These are phyloP conservation scores for Paralichthys olivaceus DNA, from an alignment of 2,113 vertebrate species.

Conservation along the genomic window DNA sequence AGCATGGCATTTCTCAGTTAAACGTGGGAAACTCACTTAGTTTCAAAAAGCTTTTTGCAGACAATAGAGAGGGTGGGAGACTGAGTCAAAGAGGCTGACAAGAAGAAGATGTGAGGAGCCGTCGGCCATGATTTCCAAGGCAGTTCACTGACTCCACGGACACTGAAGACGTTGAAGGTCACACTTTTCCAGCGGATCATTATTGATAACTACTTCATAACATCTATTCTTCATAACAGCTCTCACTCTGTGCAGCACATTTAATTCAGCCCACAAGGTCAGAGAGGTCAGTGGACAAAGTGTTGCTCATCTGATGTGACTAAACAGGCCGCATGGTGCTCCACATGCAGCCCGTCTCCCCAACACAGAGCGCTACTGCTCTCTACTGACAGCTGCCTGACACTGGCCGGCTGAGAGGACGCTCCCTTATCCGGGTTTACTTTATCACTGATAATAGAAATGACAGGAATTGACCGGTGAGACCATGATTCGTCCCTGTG, in stretches of 20 bases:
- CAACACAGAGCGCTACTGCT: constrained; percentile 76
- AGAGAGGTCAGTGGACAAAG: constrained; percentile 73
- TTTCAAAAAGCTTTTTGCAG: constrained; percentile 14
- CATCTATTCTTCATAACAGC: constrained; percentile 44
- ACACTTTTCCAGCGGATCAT: constrained; percentile 23
- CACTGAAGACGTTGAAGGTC: constrained; percentile 60
- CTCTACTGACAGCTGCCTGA: constrained; percentile 67
- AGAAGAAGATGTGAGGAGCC: constrained; percentile 26
- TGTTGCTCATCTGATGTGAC: constrained; percentile 63
- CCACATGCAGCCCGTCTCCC: not conserved
- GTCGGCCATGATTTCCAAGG: constrained; percentile 24
- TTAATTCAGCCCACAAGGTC: constrained; percentile 74
- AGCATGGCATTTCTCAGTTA: not conserved
- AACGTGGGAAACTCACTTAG: not conserved
- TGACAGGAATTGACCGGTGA: constrained; percentile 4
- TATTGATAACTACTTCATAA: constrained; percentile 46
- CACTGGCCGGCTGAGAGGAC: not conserved
- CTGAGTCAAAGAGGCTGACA: constrained; percentile 14
- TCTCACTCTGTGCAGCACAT: constrained; percentile 41
- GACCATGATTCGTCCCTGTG: constrained; percentile 1
- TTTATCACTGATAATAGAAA: constrained; percentile 5
- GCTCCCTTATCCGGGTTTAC: constrained; percentile 12
- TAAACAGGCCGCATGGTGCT: constrained; percentile 29
- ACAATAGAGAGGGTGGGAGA: constrained; percentile 7
- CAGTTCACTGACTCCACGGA: constrained; percentile 22